These are phyloP conservation scores for Aquatica leii DNA, from an alignment of 2,888 invertebrate genomes.

Conservation along the genomic window DNA sequence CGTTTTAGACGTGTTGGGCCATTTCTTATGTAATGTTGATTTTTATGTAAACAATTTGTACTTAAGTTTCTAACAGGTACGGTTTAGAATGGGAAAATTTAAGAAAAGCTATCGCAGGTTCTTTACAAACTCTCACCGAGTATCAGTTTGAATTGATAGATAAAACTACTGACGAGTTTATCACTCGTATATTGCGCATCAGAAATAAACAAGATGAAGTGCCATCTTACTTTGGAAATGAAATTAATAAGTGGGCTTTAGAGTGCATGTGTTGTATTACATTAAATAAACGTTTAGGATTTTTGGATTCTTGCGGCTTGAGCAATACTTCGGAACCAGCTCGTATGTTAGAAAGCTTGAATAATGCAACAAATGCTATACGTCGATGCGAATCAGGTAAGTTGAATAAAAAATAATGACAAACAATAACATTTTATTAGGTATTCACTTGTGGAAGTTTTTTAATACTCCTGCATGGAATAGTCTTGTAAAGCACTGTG, in stretches of 20 bases:
- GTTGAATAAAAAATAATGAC: too few relatives aligned
- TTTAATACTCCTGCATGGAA: conserved; percentile 69
- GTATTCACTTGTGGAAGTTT: conserved; percentile 72
- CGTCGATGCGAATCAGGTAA: conserved; percentile 66
- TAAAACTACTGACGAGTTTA: conserved; percentile 58
- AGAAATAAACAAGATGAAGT: conserved; percentile 73
- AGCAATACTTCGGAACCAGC: conserved; percentile 66
- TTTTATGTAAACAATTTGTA: not conserved
- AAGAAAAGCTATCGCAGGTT: conserved; percentile 62
- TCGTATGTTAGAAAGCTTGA: conserved; percentile 66
- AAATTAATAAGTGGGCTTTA: conserved; percentile 73
- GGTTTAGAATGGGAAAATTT: conserved; percentile 69
- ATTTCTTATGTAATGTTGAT: conserved; percentile 62
- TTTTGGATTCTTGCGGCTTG: conserved; percentile 63
- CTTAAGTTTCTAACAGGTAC: conserved; percentile 57
- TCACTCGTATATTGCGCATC: conserved; percentile 63
- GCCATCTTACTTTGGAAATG: conserved; percentile 64
- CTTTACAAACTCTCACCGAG: conserved; percentile 60
- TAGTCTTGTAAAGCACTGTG: conserved; percentile 67
- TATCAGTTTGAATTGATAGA: conserved; percentile 59
- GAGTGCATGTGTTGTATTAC: conserved; percentile 69
- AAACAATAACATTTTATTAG: too few relatives aligned
- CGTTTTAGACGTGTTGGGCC: conserved; percentile 66
- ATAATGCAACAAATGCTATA: conserved; percentile 67
- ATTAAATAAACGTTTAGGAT: conserved; percentile 70